Percentiles rank a stretch among this genome's conserved stretches.
phyloP scores from a whole-genome alignment of 2,888 invertebrate species.

The Pandemis heparana region DNA sequence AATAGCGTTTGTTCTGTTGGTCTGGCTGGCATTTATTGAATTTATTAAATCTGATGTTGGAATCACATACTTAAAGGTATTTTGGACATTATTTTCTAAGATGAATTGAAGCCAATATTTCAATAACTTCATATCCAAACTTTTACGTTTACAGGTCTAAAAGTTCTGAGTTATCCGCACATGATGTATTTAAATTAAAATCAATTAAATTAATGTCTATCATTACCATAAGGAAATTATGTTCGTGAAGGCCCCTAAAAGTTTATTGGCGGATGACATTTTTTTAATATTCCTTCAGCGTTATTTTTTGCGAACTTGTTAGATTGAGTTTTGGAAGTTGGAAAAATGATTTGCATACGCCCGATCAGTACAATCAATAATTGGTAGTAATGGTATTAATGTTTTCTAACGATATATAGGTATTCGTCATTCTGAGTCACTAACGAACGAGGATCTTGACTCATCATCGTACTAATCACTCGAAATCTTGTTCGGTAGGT shows the following conservation, averaged over 20 bases:
- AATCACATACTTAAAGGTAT: no score
- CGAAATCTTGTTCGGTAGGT: background rate
- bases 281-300: background rate
- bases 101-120: no score
- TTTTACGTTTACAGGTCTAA: no score
- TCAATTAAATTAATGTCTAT: no score
- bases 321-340: constrained; percentile 3
- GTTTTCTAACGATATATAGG: background rate
- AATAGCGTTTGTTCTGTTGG: no score
- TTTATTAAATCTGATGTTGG: no score
- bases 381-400: background rate
- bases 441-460: background rate
- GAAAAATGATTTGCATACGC: background rate
- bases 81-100: no score
- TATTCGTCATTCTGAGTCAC: constrained; percentile 5
- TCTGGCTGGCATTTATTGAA: no score
- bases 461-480: background rate
- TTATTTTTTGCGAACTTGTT: background rate
- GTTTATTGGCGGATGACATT: background rate
- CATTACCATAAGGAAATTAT: constrained; percentile 2
- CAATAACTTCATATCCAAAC: no score
- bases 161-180: no score
- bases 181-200: background rate
- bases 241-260: background rate
- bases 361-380: background rate